A percentile compares a stretch with the other conserved stretches of the same genome.
phyloP scores from a whole-genome alignment of 2,888 invertebrate genomes.

The Rhopalosiphum nymphaeae region DNA sequence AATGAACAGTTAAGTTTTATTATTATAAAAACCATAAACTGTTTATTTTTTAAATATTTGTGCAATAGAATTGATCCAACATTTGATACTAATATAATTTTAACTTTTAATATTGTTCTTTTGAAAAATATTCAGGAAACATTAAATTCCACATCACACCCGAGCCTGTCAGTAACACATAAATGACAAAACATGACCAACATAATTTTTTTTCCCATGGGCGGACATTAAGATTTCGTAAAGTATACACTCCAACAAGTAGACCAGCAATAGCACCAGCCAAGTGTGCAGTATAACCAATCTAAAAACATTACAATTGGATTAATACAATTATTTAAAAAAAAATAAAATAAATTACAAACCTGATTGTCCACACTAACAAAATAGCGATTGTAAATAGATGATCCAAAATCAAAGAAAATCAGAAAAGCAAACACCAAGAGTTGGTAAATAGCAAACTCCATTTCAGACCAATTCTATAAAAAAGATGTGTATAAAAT shows the following conservation, averaged over 20 bases:
- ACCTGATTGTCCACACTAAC: slow-evolving; percentile 76
- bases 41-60: neutral
- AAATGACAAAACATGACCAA: slow-evolving; percentile 84
- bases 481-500: slow-evolving; percentile 68
- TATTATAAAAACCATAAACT: neutral
- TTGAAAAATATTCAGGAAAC: slow-evolving; percentile 74
- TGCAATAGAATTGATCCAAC: neutral
- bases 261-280: slow-evolving; percentile 91
- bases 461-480: slow-evolving; percentile 98
- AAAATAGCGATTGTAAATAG: slow-evolving; percentile 89
- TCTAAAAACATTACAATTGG: slow-evolving; percentile 71
- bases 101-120: slow-evolving; percentile 60
- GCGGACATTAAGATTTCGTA: slow-evolving; percentile 84
- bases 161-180: slow-evolving; percentile 78
- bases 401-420: slow-evolving; percentile 87
- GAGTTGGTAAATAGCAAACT: slow-evolving; percentile 88
- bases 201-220: slow-evolving; percentile 86
- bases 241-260: slow-evolving; percentile 84
- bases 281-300: slow-evolving; percentile 95
- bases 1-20: neutral
- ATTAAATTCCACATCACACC: slow-evolving; percentile 82
- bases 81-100: neutral
- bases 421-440: slow-evolving; percentile 85
- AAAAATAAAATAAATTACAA: slow-evolving; percentile 51
- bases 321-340: neutral